Conservation (phyloP, 2,113 vertebrate genomes). For the Megaleporinus macrocephalus region DNA sequence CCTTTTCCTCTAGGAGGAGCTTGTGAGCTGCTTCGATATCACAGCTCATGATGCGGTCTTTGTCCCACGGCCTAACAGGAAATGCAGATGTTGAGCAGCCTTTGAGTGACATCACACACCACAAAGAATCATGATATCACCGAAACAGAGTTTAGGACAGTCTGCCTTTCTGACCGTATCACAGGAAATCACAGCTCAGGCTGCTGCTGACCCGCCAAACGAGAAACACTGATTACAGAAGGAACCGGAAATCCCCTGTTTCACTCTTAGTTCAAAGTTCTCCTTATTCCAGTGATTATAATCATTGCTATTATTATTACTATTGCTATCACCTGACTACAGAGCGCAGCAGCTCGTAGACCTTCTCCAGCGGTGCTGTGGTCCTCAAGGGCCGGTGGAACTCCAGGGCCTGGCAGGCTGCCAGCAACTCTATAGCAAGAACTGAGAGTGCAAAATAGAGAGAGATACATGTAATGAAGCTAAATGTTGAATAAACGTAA, state of each 20-base stretch:
- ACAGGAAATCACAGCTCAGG: background rate
- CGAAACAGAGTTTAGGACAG: background rate
- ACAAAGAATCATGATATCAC: conserved; percentile 35
- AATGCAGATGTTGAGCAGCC: background rate
- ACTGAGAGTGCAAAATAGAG: conserved; percentile 76
- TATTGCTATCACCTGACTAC: conserved; percentile 84
- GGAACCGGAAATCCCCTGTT: too few relatives aligned
- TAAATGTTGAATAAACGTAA: background rate
- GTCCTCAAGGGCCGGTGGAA: conserved; percentile 94
- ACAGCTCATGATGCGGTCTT: conserved; percentile 85
- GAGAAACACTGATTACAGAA: background rate
- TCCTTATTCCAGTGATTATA: background rate
- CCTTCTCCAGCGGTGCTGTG: conserved; percentile 96
- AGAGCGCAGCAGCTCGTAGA: conserved; percentile 94
- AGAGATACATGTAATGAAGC: background rate
- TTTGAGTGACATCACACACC: conserved; percentile 74
- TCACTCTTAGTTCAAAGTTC: background rate
- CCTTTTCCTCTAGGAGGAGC: conserved; percentile 83
- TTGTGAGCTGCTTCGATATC: conserved; percentile 83
- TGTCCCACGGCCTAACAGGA: conserved; percentile 82
- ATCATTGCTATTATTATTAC: background rate
- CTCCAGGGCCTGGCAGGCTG: conserved; percentile 97
- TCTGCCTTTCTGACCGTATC: background rate
- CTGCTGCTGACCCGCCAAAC: background rate
- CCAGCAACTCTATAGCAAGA: conserved; percentile 91